A percentile compares a stretch with the other conserved stretches of the same genome.
phyloP scores from a whole-genome alignment of 2,113 vertebrate species.

The Ophthalmolycus amberensis region DNA sequence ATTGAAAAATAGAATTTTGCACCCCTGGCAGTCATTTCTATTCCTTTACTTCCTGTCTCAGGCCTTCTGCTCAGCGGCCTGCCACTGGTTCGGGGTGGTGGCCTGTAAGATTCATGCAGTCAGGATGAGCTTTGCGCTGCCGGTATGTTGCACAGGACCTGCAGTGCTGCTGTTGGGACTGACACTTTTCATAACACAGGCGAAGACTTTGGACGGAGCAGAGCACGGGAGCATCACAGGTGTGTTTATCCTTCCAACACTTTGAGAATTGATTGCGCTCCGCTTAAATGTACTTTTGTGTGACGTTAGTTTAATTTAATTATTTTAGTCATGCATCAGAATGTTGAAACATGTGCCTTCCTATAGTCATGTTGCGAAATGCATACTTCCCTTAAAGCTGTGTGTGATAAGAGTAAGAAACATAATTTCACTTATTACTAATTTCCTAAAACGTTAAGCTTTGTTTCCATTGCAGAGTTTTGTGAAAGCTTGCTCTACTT shows the following conservation, averaged over 20 bases:
- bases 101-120: conserved; percentile 86
- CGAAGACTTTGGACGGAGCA: not conserved
- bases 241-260: conserved; percentile 11
- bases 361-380: not conserved
- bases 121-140: conserved; percentile 81
- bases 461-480: conserved; percentile 55
- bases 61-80: conserved; percentile 82
- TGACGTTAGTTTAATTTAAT: not conserved
- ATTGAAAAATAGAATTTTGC: not conserved
- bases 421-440: not conserved
- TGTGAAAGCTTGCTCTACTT: conserved; percentile 62
- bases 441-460: not conserved
- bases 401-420: not conserved
- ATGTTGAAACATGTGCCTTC: not conserved
- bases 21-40: not conserved
- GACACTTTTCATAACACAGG: conserved; percentile 73
- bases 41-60: conserved; percentile 12
- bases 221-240: not conserved
- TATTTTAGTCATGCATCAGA: not conserved
- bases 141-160: conserved; percentile 77
- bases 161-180: conserved; percentile 77
- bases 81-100: conserved; percentile 87
- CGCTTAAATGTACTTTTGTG: not conserved
- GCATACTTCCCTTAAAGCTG: not conserved
- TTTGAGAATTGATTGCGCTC: not conserved